phyloP scores from a whole-genome alignment of 2,113 vertebrate species.

The Sciurus niger region DNA sequence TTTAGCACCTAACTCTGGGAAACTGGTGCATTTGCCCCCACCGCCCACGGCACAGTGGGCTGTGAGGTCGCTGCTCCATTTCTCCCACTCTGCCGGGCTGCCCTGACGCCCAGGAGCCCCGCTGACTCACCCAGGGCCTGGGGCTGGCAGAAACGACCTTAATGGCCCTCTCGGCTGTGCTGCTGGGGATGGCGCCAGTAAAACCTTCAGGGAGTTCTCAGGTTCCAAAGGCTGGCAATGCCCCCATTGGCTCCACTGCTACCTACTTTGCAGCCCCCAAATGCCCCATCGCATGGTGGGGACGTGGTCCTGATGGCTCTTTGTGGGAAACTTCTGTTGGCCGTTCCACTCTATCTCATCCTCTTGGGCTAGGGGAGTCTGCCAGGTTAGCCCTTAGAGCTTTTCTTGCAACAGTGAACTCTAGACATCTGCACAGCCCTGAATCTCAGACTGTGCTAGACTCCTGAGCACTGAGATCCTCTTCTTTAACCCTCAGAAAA shows the following conservation, averaged over 20 bases:
- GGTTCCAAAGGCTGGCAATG: neutral
- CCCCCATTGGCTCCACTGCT: too few species aligned
- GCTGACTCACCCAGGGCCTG: neutral
- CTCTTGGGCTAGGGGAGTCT: neutral
- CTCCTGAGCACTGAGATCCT: neutral
- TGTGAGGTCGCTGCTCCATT: neutral
- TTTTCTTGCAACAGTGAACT: neutral
- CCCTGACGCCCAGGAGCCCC: neutral
- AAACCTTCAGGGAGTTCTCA: neutral
- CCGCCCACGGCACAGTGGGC: accelerated
- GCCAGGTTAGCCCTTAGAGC: neutral
- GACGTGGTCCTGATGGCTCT: neutral
- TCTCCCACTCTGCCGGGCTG: neutral
- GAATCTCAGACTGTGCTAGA: neutral
- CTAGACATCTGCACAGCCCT: too few species aligned
- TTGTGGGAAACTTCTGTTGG: accelerated
- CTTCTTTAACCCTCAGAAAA: neutral
- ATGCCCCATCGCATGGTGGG: too few species aligned
- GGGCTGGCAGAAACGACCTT: neutral
- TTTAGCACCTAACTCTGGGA: constrained; percentile 60
- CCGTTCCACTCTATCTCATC: accelerated
- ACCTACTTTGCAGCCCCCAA: neutral
- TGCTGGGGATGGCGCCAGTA: accelerated
- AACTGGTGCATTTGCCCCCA: neutral
- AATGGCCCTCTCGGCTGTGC: neutral